Base-by-base conservation (phyloP, 1,140 invertebrate genomes). In the Cydia amplana region DNA sequence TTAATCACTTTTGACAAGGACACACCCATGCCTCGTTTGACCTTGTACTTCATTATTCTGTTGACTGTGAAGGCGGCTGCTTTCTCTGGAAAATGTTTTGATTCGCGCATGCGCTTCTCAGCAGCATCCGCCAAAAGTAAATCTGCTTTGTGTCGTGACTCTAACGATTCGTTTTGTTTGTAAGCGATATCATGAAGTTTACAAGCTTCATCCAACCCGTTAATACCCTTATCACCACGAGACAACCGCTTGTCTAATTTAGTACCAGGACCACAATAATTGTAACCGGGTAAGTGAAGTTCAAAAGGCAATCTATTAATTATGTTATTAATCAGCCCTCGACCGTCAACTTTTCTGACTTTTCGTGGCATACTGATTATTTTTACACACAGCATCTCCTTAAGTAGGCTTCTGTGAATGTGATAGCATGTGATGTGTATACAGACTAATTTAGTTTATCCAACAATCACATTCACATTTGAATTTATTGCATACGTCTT, bases 141-240 rank as follows among this genome's bases (percentile, higher is more conserved):
- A 28, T 65, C 64, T 0, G 64, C 64, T n/a, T 16, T 9, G n/a
- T 65, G 64, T 4, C 64, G 25, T 9, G 36, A 28, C 1, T 28
- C 28, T 28, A 65, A 36, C 1, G 64, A 32, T n/a, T n/a, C 1
- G 5, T 65, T 23, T 2, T 14, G 20, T 4, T 0, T 14, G 28
- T 65, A 65, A 6, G 64, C 64, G 23, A 65, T 65, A 28, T 65
- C 64, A 2, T 65, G 64, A 1, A n/a, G 23, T 36, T 65, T 36
- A 16, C 64, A 65, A 28, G 28, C 12, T 36, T 65, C 64, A 4
- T 65, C 64, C 12, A 65, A 5, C 4, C 9, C 9, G 14, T 65
- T 65, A 0, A 65, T 6, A 1, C 64, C 64, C 0, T 14, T 14
- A 65, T 65, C 64, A 2, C 14, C 14, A 6, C 64, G 28, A 16